phyloP scores from a whole-genome alignment of 2,113 vertebrate genomes.

The Hepsetus odoe region DNA sequence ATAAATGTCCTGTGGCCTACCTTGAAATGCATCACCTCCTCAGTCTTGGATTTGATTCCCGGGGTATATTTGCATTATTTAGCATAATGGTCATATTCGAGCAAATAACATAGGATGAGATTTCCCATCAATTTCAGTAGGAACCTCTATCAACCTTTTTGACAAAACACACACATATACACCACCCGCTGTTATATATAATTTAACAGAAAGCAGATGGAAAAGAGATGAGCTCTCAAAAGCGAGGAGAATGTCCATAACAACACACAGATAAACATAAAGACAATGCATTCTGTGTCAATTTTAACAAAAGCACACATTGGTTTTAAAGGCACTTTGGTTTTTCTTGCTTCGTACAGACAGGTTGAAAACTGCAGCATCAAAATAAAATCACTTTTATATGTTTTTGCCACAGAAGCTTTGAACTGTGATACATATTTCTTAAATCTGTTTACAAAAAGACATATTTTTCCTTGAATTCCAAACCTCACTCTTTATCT shows the following conservation, averaged over 20 bases:
- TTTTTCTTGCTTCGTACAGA: no score
- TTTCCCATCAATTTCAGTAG: slow-evolving; percentile 12
- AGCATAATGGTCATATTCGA: slow-evolving; percentile 15
- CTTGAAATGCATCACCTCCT: slow-evolving; percentile 7
- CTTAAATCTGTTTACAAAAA: no score
- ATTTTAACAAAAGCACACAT: no score
- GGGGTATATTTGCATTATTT: slow-evolving; percentile 22
- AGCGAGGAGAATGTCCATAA: neutral
- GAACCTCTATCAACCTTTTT: neutral
- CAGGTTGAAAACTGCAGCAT: no score
- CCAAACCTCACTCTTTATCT: no score
- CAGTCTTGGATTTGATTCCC: neutral
- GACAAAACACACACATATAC: slow-evolving; percentile 14
- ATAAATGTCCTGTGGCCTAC: slow-evolving; percentile 1
- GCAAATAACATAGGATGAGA: slow-evolving; percentile 4
- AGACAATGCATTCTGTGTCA: no score
- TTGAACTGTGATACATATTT: no score
- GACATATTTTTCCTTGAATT: no score
- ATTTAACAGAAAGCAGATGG: neutral
- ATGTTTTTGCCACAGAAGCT: no score
- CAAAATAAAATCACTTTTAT: no score
- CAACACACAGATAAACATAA: no score
- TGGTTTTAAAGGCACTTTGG: no score
- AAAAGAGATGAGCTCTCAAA: neutral
- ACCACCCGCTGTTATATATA: slow-evolving; percentile 19